phyloP scores from a whole-genome alignment of 2,888 invertebrate genomes.

The Osmoderma eremita region DNA sequence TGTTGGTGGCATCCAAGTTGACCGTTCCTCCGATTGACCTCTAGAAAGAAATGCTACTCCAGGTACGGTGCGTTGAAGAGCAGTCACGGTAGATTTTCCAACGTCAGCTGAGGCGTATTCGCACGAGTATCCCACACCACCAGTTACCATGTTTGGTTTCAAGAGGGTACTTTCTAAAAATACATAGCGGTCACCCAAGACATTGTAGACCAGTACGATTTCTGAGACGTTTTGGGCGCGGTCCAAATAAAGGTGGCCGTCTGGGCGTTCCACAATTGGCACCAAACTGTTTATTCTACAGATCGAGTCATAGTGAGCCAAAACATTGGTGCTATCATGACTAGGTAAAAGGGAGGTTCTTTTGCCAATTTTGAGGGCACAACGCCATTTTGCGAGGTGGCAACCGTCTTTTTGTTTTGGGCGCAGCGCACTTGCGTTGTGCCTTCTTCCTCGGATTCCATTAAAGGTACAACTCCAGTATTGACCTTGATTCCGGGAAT shows the following conservation, averaged over 20 bases:
- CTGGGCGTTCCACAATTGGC: conserved; percentile 97
- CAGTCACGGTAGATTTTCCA: conserved; percentile 93
- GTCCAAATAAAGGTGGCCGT: conserved; percentile 95
- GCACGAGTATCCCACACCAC: conserved; percentile 55
- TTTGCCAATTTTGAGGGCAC: conserved; percentile 92
- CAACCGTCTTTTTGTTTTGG: conserved; percentile 92
- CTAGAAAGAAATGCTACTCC: conserved; percentile 97
- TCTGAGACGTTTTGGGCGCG: conserved; percentile 96
- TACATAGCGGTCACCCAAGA: conserved; percentile 95
- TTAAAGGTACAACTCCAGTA: conserved; percentile 93
- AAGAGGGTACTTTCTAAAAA: conserved; percentile 97
- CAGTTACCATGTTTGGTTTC: conserved; percentile 97
- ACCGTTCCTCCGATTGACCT: conserved; percentile 98
- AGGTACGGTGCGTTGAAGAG: conserved; percentile 92
- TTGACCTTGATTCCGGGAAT: conserved; percentile 98
- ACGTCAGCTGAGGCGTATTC: conserved; percentile 78
- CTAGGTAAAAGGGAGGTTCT: conserved; percentile 90
- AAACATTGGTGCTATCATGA: conserved; percentile 94
- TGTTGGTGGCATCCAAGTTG: conserved; percentile 96
- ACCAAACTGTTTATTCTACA: conserved; percentile 97
- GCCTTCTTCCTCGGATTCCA: conserved; percentile 93
- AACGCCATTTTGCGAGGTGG: conserved; percentile 98
- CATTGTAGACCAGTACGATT: conserved; percentile 94
- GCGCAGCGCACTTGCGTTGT: conserved; percentile 98
- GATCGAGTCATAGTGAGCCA: conserved; percentile 96